A percentile compares a stretch with the other conserved stretches of the same genome.
Evolutionary conservation across 1,140 invertebrate species (phyloP).

Genomic region (Rhagoletis pomonella): DNA sequence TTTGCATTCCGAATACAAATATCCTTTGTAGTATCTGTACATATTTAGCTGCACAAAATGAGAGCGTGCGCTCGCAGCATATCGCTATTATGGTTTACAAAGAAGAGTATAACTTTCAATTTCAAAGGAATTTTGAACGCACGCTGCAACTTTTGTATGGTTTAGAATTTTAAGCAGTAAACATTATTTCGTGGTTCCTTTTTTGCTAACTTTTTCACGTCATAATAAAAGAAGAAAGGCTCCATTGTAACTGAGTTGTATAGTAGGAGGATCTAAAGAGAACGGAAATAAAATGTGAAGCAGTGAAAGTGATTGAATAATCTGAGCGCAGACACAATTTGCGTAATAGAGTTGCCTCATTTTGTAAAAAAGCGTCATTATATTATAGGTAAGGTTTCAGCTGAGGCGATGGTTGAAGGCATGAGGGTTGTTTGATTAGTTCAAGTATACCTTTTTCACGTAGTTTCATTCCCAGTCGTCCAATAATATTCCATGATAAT

Average conservation of each 20-base stretch:
- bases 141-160: not conserved
- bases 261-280: no score
- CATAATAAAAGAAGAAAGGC: not conserved
- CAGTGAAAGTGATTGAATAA: not conserved
- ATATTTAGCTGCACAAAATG: not conserved
- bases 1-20: constrained; percentile 15
- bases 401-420: no score
- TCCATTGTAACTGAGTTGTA: not conserved
- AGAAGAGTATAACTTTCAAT: constrained; percentile 40
- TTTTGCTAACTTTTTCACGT: not conserved
- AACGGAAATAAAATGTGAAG: no score
- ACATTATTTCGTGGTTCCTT: not conserved
- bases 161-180: constrained; percentile 18
- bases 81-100: not conserved
- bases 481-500: no score
- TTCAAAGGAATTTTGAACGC: constrained; percentile 12
- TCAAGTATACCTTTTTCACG: no score
- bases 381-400: no score
- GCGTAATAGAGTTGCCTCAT: no score
- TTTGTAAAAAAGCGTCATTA: no score
- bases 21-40: not conserved
- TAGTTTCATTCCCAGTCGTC: no score
- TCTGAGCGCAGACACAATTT: not conserved
- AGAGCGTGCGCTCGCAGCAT: not conserved
- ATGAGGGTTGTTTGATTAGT: no score